phyloP scores from a whole-genome alignment of 2,113 vertebrate genomes.

The Delphinus delphis region DNA sequence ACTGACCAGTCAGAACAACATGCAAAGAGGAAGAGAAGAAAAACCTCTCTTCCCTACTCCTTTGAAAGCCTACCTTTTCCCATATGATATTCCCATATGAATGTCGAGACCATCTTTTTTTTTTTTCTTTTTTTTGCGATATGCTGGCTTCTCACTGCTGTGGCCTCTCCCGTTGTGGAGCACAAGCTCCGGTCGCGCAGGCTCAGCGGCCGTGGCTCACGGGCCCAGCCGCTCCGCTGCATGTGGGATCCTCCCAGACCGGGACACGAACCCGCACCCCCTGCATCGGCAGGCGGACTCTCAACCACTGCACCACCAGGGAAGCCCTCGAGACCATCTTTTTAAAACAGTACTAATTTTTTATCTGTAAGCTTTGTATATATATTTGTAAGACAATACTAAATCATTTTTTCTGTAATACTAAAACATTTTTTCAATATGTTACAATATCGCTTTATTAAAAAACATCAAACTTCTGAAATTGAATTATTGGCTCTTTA shows the following conservation, averaged over 20 bases:
- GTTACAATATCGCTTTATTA: neutral
- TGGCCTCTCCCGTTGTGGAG: no score
- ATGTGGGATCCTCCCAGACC: no score
- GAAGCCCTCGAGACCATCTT: no score
- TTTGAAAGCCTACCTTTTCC: neutral
- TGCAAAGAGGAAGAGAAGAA: neutral
- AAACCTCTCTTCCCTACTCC: no score
- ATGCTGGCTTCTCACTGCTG: no score
- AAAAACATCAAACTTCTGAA: neutral
- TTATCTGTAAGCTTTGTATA: neutral
- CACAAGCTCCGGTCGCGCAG: no score
- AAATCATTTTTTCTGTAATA: neutral
- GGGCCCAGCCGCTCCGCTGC: no score
- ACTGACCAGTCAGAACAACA: neutral
- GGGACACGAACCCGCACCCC: no score
- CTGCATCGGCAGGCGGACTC: no score
- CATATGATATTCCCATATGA: rapidly evolving
- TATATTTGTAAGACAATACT: neutral
- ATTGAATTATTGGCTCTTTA: neutral
- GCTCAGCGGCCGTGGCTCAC: no score
- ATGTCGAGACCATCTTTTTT: neutral
- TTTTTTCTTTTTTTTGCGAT: no score
- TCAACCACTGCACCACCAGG: no score
- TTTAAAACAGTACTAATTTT: neutral
- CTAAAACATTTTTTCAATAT: neutral